Conservation (phyloP, 2,888 invertebrate species). For the Ectropis crepuscularia region DNA sequence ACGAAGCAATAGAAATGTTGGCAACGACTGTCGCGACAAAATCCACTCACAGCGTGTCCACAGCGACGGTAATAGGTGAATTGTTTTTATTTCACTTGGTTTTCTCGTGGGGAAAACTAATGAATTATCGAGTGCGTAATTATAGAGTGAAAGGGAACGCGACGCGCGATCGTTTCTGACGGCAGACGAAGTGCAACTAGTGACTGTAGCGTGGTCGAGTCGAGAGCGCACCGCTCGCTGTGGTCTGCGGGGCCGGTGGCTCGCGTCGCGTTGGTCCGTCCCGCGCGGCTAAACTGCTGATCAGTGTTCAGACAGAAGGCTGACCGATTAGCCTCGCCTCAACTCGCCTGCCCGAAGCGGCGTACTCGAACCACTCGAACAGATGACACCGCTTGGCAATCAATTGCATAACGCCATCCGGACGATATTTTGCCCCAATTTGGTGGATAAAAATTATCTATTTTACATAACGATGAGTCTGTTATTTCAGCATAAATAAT, state of each 20-base stretch:
- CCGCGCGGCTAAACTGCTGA: slow-evolving; percentile 43
- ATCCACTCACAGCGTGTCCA: slow-evolving; percentile 64
- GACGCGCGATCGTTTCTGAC: slow-evolving; percentile 27
- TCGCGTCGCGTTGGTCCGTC: slow-evolving; percentile 55
- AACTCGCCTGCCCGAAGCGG: not conserved
- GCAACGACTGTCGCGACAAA: slow-evolving; percentile 40
- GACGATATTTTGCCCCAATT: slow-evolving; percentile 36
- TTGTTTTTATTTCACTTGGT: slow-evolving; percentile 72
- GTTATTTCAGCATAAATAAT: slow-evolving; percentile 17
- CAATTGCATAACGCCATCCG: slow-evolving; percentile 47
- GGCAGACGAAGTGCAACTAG: slow-evolving; percentile 35
- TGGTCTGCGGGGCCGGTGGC: not conserved
- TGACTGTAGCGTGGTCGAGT: slow-evolving; percentile 3
- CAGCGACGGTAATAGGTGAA: slow-evolving; percentile 43
- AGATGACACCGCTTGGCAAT: slow-evolving; percentile 50
- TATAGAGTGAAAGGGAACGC: slow-evolving; percentile 25
- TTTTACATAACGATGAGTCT: slow-evolving; percentile 26
- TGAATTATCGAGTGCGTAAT: slow-evolving; percentile 58
- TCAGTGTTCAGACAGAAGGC: slow-evolving; percentile 35
- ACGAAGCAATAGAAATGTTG: slow-evolving; percentile 51
- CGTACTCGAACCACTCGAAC: slow-evolving; percentile 40
- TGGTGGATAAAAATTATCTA: slow-evolving; percentile 18
- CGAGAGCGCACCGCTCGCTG: slow-evolving; percentile 12
- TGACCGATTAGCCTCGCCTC: slow-evolving; percentile 67
- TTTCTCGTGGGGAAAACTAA: slow-evolving; percentile 76